Percentiles rank a stretch among this genome's conserved stretches.
phyloP scores from a whole-genome alignment of 2,888 invertebrate genomes.

The Eudasyphora cyanicolor region DNA sequence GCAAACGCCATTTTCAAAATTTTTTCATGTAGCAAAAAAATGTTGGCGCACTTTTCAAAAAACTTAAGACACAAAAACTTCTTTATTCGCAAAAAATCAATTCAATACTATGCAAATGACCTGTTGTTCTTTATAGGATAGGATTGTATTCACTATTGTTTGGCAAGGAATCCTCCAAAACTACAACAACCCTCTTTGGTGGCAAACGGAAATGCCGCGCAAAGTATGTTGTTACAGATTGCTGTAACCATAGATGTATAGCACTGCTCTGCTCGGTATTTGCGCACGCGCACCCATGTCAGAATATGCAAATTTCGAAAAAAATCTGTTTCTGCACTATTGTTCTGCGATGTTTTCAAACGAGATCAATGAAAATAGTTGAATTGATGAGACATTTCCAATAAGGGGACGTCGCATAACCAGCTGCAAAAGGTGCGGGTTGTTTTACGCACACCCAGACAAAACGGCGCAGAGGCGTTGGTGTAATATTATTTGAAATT shows the following conservation, averaged over 20 bases:
- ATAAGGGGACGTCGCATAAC: constrained; percentile 36
- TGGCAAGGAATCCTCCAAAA: background rate
- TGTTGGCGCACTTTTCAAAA: too few relatives aligned
- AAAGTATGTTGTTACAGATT: constrained; percentile 18
- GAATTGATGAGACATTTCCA: constrained; percentile 56
- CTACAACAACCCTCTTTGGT: constrained; percentile 28
- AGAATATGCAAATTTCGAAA: constrained; percentile 60
- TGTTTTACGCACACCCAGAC: background rate
- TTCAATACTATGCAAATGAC: constrained; percentile 62
- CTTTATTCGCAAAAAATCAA: constrained; percentile 33
- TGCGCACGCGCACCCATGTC: constrained; percentile 60
- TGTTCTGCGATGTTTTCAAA: constrained; percentile 27
- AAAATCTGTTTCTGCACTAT: background rate
- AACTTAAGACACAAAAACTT: background rate
- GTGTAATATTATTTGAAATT: constrained; percentile 14
- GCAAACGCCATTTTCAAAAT: constrained; percentile 4
- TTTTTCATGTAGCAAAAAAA: background rate
- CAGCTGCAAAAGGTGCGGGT: constrained; percentile 60
- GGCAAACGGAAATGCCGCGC: constrained; percentile 24
- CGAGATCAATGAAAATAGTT: constrained; percentile 59
- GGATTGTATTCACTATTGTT: background rate
- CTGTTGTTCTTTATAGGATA: constrained; percentile 55
- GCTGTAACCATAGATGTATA: constrained; percentile 17
- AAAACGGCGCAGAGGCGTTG: constrained; percentile 17
- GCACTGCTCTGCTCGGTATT: background rate